Evolutionary conservation across 2,797 vertebrate genomes (phyloP).

Genomic region (Hapalemur alaotrensis): DNA sequence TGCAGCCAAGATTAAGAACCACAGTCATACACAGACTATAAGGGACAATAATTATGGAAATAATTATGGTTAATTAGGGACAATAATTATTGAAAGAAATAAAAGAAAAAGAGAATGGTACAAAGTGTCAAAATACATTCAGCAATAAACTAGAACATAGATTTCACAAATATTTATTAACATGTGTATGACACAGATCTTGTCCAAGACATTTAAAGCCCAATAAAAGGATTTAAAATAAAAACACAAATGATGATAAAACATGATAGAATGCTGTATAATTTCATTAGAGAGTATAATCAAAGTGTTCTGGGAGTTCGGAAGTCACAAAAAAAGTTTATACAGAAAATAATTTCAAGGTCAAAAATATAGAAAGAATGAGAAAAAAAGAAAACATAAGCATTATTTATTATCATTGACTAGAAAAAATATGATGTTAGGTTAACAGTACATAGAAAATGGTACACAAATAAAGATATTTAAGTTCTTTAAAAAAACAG

Average conservation of each 20-base stretch:
- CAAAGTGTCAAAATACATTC: not conserved
- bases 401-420: not conserved
- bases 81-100: not conserved
- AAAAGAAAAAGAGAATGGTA: not conserved
- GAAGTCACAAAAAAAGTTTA: not conserved
- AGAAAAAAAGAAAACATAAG: not conserved
- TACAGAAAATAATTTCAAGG: slow-evolving; percentile 3
- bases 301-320: not conserved
- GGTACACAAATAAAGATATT: not conserved
- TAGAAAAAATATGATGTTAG: not conserved
- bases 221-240: not conserved
- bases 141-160: not conserved
- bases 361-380: not conserved
- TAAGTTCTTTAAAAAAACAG: not conserved
- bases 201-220: not conserved
- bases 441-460: slow-evolving; percentile 6
- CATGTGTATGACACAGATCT: not conserved
- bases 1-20: not conserved
- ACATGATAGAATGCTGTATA: not conserved
- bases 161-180: slow-evolving; percentile 3
- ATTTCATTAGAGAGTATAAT: slow-evolving; percentile 13
- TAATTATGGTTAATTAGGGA: not conserved
- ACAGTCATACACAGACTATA: not conserved
- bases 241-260: not conserved
- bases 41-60: not conserved